Conservation (phyloP, 2,888 invertebrate genomes). For the Deroplatys truncata region DNA sequence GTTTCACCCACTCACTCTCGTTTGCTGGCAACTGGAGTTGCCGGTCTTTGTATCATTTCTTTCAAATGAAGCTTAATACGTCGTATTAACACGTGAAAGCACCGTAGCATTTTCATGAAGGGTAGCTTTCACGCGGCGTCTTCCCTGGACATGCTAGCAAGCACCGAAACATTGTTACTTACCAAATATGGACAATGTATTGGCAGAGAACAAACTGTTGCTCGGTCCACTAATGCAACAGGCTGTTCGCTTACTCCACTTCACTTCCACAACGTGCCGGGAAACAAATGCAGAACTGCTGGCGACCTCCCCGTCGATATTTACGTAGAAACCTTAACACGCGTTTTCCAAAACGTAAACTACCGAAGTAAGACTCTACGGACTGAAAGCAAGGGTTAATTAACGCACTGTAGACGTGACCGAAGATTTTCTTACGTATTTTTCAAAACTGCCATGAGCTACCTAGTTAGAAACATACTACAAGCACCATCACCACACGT, state of each 20-base stretch:
- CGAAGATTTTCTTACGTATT: neutral
- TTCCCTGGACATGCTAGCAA: neutral
- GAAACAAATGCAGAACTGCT: neutral
- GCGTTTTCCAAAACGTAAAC: neutral
- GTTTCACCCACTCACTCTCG: no score
- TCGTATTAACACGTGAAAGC: no score
- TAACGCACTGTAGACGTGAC: neutral
- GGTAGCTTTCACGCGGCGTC: no score
- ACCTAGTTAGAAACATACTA: neutral
- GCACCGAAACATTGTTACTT: neutral
- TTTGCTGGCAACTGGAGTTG: no score
- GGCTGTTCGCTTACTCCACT: neutral
- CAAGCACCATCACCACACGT: neutral
- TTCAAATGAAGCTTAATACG: no score
- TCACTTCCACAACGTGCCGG: neutral
- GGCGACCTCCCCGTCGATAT: neutral
- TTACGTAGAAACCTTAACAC: neutral
- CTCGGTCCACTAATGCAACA: neutral
- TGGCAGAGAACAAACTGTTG: neutral
- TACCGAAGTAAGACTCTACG: neutral
- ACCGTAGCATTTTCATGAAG: no score
- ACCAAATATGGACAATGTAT: neutral
- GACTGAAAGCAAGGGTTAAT: neutral
- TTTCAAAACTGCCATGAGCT: neutral
- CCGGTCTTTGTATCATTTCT: no score